phyloP scores from a whole-genome alignment of 2,113 vertebrate species.

The Rhagologus leucostigma region DNA sequence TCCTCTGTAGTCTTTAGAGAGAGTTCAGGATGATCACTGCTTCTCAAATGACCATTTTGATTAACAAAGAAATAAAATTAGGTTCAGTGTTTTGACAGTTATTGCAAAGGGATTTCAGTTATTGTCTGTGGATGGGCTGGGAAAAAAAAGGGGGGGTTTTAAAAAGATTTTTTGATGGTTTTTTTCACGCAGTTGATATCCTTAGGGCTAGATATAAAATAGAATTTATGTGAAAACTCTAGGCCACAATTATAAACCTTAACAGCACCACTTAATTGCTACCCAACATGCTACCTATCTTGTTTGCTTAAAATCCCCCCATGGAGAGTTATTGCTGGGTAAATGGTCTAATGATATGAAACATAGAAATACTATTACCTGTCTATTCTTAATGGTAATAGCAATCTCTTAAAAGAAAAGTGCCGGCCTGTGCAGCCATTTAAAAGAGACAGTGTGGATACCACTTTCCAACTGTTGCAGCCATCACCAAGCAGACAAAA shows the following conservation, averaged over 20 bases:
- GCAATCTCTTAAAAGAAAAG: not conserved
- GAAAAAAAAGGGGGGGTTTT: fast-evolving
- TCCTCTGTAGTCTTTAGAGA: slow-evolving; percentile 7
- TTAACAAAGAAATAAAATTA: slow-evolving; percentile 42
- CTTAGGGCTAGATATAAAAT: not conserved
- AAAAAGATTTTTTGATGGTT: not conserved
- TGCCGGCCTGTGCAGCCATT: not conserved
- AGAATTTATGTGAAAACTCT: not conserved
- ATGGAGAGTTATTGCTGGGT: not conserved
- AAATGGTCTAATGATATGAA: not conserved
- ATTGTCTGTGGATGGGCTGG: not conserved
- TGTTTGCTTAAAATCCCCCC: not conserved
- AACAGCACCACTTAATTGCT: not conserved
- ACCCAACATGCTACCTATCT: not conserved
- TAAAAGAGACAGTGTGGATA: not conserved
- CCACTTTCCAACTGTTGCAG: not conserved
- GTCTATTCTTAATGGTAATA: not conserved
- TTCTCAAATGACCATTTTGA: slow-evolving; percentile 42
- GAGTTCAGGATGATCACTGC: not conserved
- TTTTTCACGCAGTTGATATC: not conserved
- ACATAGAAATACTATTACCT: not conserved
- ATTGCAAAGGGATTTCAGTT: slow-evolving; percentile 25
- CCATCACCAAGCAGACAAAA: not conserved
- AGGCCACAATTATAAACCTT: not conserved
- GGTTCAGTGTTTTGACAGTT: slow-evolving; percentile 3